Base-by-base conservation (phyloP, 2,888 invertebrate species). In the Cabera pusaria region DNA sequence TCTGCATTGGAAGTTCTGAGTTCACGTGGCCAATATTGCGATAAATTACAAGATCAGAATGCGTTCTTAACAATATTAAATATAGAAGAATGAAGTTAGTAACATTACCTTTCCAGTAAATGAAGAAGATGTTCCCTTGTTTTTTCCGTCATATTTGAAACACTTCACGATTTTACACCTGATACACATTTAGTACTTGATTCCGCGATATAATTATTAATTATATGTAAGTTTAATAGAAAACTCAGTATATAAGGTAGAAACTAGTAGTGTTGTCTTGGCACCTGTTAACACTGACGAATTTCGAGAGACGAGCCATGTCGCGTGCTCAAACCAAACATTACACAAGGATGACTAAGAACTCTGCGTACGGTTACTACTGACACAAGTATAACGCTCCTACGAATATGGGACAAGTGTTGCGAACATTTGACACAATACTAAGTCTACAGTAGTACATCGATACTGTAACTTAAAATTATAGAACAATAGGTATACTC, bases 371-470 rank as follows among this genome's bases (percentile, higher is more conserved):
- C 55, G 48, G 49, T 42, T 48, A 49, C n/a, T n/a, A n/a, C 52
- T 64, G 75, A 71, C 80, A 79, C 64, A 72, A 65, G 53, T 59
- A 50, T 56, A 48, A 56, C 55, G 68, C 70, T 71, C 59, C 52
- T 66, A 66, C 51, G 61, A 68, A 83, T 74, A 68, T 81, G 73
- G 85, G 77, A 61, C 77, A 64, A 56, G 67, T 80, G 80, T 79
- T 71, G 79, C 75, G 75, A 77, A 72, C 68, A 53, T 50, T 44
- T 53, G 50, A 59, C 48, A 53, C 44, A 48, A n/a, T n/a, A n/a
- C n/a, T n/a, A n/a, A n/a, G n/a, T n/a, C n/a, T n/a, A n/a, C n/a
- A n/a, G n/a, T n/a, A n/a, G n/a, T n/a, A n/a, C n/a, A n/a, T n/a
- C n/a, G n/a, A n/a, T n/a, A n/a, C n/a, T n/a, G n/a, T n/a, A n/a